These are phyloP conservation scores for Lipophrys pholis DNA, from an alignment of 2,113 vertebrate species.

Conservation along the genomic window DNA sequence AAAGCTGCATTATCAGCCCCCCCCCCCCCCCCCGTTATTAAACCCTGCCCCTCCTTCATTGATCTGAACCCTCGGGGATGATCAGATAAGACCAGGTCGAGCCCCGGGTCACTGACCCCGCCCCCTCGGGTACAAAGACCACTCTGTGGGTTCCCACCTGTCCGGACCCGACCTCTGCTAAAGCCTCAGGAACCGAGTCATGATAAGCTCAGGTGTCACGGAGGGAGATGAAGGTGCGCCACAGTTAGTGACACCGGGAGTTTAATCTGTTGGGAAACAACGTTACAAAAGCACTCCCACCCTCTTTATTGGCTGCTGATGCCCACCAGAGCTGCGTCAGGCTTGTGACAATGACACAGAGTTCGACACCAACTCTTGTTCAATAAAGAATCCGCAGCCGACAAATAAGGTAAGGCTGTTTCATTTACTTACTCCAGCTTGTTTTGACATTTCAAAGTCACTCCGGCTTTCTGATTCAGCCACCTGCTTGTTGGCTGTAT, in stretches of 20 bases:
- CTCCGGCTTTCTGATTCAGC: too few relatives aligned
- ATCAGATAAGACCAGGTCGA: constrained; percentile 60
- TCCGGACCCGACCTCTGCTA: constrained; percentile 16
- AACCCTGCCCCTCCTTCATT: constrained; percentile 28
- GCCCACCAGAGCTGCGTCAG: not conserved
- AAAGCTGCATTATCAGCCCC: constrained; percentile 31
- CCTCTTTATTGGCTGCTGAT: not conserved
- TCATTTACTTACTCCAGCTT: not conserved
- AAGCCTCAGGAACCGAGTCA: constrained; percentile 33
- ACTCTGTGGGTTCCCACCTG: constrained; percentile 46
- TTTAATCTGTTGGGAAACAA: constrained; percentile 22
- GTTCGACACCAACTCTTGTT: not conserved
- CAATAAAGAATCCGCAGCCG: constrained; percentile 6
- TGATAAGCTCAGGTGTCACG: constrained; percentile 63
- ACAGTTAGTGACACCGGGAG: not conserved
- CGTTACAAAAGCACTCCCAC: not conserved
- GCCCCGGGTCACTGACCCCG: constrained; percentile 39
- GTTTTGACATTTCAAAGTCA: not conserved
- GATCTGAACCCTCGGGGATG: constrained; percentile 24
- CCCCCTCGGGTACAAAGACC: constrained; percentile 58
- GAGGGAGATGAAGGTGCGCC: constrained; percentile 17
- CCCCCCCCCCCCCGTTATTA: constrained; percentile 23
- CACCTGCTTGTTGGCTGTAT: not conserved
- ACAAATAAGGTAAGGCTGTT: constrained; percentile 4
- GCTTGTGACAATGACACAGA: not conserved